A percentile compares a stretch with the other conserved stretches of the same genome.
Conservation (phyloP, 2,113 vertebrate genomes). For the Leucopsar rothschildi region DNA sequence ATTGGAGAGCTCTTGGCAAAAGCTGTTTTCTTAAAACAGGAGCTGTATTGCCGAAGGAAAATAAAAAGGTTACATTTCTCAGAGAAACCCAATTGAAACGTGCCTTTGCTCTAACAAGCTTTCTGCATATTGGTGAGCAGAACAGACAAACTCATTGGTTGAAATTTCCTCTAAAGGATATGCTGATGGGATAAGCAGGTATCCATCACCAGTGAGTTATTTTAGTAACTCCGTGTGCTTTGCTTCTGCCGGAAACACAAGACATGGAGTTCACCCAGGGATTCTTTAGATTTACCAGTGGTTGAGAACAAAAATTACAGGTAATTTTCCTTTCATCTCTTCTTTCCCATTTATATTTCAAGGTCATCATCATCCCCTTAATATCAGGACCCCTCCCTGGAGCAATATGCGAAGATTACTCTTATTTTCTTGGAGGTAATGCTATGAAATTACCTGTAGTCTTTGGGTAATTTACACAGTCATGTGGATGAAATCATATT, state of each 20-base stretch:
- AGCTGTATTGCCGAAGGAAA: neutral
- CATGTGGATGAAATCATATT: neutral
- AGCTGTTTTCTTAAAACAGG: neutral
- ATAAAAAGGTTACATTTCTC: neutral
- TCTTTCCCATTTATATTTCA: constrained; percentile 35
- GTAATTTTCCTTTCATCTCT: constrained; percentile 57
- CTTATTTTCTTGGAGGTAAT: constrained; percentile 51
- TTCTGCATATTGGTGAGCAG: neutral
- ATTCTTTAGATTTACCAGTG: constrained; percentile 16
- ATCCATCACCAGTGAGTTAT: neutral
- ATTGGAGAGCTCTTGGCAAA: neutral
- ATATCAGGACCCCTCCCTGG: constrained; percentile 18
- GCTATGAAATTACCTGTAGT: constrained; percentile 18
- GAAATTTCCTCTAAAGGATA: neutral
- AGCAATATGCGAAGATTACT: constrained; percentile 47
- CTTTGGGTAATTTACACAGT: constrained; percentile 14
- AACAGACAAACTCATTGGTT: neutral
- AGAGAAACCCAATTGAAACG: neutral
- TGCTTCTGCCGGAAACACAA: neutral
- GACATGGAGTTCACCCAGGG: neutral
- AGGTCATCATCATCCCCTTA: constrained; percentile 14
- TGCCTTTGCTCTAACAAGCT: neutral
- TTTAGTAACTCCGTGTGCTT: neutral
- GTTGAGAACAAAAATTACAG: constrained; percentile 39
- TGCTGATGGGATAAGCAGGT: neutral